These are phyloP conservation scores for Bryconaethiops microstoma DNA, from an alignment of 2,797 vertebrate genomes.

Conservation along the genomic window DNA sequence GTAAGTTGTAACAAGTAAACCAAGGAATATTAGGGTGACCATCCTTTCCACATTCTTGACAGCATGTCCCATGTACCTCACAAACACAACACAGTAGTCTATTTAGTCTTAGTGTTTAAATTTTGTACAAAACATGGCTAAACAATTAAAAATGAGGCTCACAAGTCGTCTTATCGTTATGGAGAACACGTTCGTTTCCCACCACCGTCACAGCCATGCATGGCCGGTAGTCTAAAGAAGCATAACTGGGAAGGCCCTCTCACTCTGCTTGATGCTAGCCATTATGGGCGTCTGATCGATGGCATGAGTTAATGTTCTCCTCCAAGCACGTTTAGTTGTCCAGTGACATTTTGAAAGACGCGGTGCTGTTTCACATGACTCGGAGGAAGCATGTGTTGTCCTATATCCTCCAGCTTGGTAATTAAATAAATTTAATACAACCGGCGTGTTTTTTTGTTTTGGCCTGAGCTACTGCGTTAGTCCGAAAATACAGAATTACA, in stretches of 20 bases:
- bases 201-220: too few relatives aligned
- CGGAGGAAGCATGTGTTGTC: too few relatives aligned
- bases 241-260: not conserved
- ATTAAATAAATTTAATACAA: too few relatives aligned
- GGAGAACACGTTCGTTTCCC: too few relatives aligned
- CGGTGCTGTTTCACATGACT: too few relatives aligned
- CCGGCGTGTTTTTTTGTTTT: not conserved
- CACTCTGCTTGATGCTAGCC: not conserved
- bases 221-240: not conserved
- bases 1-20: not conserved
- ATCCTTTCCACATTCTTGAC: not conserved
- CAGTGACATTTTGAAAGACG: too few relatives aligned
- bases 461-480: slow-evolving; percentile 22
- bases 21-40: not conserved
- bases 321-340: not conserved
- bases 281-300: not conserved
- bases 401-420: too few relatives aligned
- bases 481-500: slow-evolving; percentile 39
- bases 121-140: too few relatives aligned
- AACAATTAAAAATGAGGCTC: too few relatives aligned
- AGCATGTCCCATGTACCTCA: not conserved
- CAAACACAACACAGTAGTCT: not conserved
- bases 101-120: too few relatives aligned
- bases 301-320: not conserved
- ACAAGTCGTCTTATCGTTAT: too few relatives aligned